phyloP scores from a whole-genome alignment of 2,888 invertebrate genomes.

The Diloba caeruleocephala region DNA sequence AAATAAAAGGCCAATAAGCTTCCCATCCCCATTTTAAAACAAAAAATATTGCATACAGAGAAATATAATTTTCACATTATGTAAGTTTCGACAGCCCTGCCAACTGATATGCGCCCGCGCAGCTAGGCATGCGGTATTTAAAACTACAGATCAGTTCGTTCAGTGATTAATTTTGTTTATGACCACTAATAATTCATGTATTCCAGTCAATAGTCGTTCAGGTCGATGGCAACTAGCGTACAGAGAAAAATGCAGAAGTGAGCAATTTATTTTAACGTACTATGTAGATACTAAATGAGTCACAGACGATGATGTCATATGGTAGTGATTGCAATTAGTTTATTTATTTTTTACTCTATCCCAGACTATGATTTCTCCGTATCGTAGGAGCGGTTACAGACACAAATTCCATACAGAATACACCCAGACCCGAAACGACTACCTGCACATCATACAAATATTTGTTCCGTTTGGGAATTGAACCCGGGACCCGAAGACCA shows the following conservation, averaged over 20 bases:
- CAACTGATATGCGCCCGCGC: slow-evolving; percentile 9
- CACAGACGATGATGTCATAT: neutral
- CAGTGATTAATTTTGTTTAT: slow-evolving; percentile 22
- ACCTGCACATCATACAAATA: too few relatives aligned
- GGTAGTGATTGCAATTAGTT: too few relatives aligned
- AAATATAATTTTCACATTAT: neutral
- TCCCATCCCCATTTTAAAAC: too few relatives aligned
- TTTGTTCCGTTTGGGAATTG: too few relatives aligned
- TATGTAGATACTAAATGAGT: neutral
- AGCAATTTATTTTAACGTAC: neutral
- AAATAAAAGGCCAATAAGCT: too few relatives aligned
- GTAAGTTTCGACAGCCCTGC: neutral
- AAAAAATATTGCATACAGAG: too few relatives aligned
- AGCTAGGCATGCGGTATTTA: slow-evolving; percentile 17
- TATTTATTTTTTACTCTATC: too few relatives aligned
- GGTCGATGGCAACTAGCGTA: neutral
- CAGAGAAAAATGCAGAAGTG: slow-evolving; percentile 2
- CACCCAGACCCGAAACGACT: too few relatives aligned
- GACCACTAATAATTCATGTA: slow-evolving; percentile 16
- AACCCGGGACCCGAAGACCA: too few relatives aligned
- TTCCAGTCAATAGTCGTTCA: neutral
- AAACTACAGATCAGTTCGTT: slow-evolving; percentile 25
- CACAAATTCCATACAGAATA: too few relatives aligned
- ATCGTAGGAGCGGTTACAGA: too few relatives aligned
- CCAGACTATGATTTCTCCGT: too few relatives aligned